A percentile compares a stretch with the other conserved stretches of the same genome.
These are phyloP conservation scores for Paramormyrops hopkinsi DNA, from an alignment of 2,797 vertebrate species.

Conservation along the genomic window DNA sequence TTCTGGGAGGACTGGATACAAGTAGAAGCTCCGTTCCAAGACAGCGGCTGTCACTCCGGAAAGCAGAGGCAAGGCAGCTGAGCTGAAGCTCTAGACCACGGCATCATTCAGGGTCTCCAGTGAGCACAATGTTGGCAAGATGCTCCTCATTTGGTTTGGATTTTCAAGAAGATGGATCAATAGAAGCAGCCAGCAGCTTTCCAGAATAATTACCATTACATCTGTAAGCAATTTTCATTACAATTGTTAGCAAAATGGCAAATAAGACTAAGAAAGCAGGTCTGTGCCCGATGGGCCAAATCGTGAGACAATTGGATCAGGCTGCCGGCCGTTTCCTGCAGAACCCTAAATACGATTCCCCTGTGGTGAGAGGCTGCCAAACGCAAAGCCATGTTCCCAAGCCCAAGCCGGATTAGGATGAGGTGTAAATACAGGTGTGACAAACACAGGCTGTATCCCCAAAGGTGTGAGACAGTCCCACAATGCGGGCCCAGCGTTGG, in stretches of 20 bases:
- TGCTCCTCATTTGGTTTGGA: background rate
- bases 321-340: background rate
- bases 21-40: background rate
- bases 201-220: constrained; percentile 5
- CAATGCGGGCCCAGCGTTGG: background rate
- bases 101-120: background rate
- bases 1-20: background rate
- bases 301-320: background rate
- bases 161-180: constrained; percentile 24
- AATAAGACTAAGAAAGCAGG: background rate
- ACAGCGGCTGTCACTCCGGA: background rate
- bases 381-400: background rate
- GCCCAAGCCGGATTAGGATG: background rate
- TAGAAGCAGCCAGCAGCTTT: constrained; percentile 28
- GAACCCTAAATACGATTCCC: background rate
- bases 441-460: background rate
- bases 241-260: background rate
- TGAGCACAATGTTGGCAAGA: background rate
- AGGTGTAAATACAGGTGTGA: constrained; percentile 5
- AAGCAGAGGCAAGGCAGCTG: background rate
- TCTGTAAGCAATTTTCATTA: constrained; percentile 7
- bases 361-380: background rate
- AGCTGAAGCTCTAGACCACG: background rate
- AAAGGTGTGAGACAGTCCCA: background rate
- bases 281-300: background rate